Evolutionary conservation across 1,140 invertebrate species (phyloP).

Genomic region (Eurosta solidaginis): DNA sequence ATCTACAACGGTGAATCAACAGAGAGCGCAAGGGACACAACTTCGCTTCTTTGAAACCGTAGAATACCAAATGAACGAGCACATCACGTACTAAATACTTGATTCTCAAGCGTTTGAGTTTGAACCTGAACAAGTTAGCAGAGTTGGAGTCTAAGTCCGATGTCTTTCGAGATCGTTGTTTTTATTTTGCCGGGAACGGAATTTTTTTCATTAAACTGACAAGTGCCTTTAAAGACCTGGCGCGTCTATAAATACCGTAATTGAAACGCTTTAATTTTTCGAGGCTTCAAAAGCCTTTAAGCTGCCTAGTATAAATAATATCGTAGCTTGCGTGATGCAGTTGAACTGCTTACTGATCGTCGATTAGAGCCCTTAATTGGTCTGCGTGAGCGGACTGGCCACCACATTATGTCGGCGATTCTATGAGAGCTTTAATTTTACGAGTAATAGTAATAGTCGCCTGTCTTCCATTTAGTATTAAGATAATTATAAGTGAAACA

Average conservation of each 20-base stretch:
- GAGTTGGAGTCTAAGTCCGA: not conserved
- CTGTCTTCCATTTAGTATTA: not conserved
- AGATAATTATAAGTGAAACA: too few species aligned
- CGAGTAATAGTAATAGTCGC: too few species aligned
- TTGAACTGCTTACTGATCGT: not conserved
- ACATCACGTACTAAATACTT: not conserved
- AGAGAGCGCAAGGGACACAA: not conserved
- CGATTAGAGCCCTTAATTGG: not conserved
- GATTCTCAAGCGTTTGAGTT: constrained; percentile 26
- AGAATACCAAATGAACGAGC: not conserved
- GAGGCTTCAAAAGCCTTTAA: not conserved
- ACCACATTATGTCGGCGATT: not conserved
- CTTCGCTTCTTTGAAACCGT: too few species aligned
- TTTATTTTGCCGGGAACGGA: too few species aligned
- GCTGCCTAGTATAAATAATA: too few species aligned
- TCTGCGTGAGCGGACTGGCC: not conserved
- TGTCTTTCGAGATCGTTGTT: not conserved
- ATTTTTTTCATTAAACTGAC: not conserved
- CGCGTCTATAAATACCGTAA: not conserved
- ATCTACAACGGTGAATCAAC: not conserved
- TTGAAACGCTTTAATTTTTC: too few species aligned
- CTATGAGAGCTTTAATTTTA: not conserved
- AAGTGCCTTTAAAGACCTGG: not conserved
- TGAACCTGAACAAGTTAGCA: constrained; percentile 23
- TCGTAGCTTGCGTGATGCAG: not conserved